Base-by-base conservation (phyloP, 2,113 vertebrate species). In the Burhinus oedicnemus region DNA sequence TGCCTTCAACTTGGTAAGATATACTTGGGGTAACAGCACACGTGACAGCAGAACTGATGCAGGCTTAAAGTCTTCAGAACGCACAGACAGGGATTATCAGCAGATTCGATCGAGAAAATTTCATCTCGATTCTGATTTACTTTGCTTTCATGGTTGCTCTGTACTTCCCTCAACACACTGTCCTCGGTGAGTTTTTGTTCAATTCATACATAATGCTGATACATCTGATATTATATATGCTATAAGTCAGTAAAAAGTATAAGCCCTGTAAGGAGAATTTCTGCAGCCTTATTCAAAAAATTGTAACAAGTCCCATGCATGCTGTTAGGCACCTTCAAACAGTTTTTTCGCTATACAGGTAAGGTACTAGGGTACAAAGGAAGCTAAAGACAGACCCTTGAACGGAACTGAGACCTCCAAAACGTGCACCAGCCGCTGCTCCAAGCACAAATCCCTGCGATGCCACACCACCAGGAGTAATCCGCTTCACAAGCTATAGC, bases 301-400 rank as follows among this genome's bases (percentile, higher is more conserved):
- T 11, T 12, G 16, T 3, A 15, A 11, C 17, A 57, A 64, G 66
- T 18, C 66, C 15, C 0, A 10, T 4, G 8, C n/a, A 5, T 1
- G 7, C 34, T 87, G 54, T 7, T 4, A 27, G 76, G 61, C n/a
- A 55, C 68, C 87, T 34, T 23, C 26, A 7, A 9, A 30, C 29
- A 44, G 42, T 16, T 26, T 34, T 47, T 40, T 75, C 2, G 1
- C 38, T 15, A 15, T 17, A 29, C 38, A 65, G 57, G 30, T 26
- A 30, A 52, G 42, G 47, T 9, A 15, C 11, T 19, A 44, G 55
- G 40, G 40, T 49, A 89, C 42, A 54, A 40, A 54, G 51, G 38
- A 54, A 62, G 60, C 5, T 83, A 75, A 69, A 70, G 80, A 61
- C 27, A 61, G 38, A 25, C 14, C 6, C 52, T 9, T 32, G 77